Evolutionary conservation across 2,888 invertebrate genomes (phyloP), one percentile per base, ranked within the genome.

Genomic region (Calliopum simillimum): DNA sequence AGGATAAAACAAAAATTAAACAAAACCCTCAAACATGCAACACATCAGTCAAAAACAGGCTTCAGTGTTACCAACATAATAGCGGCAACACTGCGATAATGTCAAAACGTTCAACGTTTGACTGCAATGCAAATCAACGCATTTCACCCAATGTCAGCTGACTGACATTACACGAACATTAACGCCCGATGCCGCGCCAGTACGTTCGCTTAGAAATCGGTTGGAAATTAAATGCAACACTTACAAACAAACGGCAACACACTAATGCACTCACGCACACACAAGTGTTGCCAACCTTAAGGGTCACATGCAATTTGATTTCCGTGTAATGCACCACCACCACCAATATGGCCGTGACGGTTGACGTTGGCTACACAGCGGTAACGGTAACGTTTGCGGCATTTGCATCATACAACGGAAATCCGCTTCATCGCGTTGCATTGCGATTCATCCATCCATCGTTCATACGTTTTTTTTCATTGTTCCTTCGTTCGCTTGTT

Each of bases 381-480:
- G 33, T 8, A 33, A 33, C 33, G 33, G 33, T 33, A 33, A 33
- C 33, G 33, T 4, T 33, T 33, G 33, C 33, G 33, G 33, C 33
- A 8, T 33, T 8, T 33, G 33, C 33, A 6, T 33, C 33, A 6
- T 33, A 33, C 6, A 33, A 33, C 67, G 67, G 67, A 67, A 49
- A 67, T 67, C 67, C 67, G 58, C 59, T 67, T 67, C 59, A 49
- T 56, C 33, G 23, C 25, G 53, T 53, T 49, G 19, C 43, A 46
- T 19, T n/a, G 41, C 61, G n/a, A 13, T 43, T 47, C 62, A 21
- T 46, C 13, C 14, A 23, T 47, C 23, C 19, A 23, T 25, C 14
- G 14, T 33, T 33, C 4, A 19, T 49, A n/a, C 49, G 49, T 11
- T 51, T 19, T 47, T 47, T 16, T 47, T 46, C 47, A 16, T 21